Evolutionary conservation across 2,113 vertebrate species (phyloP).

Genomic region (Leucosticte australis): DNA sequence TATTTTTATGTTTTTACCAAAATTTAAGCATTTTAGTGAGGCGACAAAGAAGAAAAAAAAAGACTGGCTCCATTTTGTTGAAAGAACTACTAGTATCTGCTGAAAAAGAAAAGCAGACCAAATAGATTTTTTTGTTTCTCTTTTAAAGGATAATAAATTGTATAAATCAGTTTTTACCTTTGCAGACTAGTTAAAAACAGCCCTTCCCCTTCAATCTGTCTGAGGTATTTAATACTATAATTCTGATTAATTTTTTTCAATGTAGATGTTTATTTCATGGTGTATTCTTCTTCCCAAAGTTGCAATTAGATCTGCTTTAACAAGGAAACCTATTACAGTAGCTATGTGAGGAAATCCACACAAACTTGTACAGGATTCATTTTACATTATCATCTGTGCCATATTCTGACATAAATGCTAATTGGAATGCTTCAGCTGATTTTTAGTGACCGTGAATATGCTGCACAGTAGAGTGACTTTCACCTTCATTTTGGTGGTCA

Average conservation of each 20-base stretch:
- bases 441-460: conserved; percentile 53
- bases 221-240: conserved; percentile 12
- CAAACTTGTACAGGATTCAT: conserved; percentile 69
- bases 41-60: background rate
- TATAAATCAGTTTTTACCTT: background rate
- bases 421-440: conserved; percentile 61
- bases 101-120: background rate
- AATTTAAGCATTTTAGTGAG: background rate
- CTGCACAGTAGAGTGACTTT: conserved; percentile 32
- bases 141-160: background rate
- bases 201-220: background rate
- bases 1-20: conserved; percentile 23
- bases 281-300: conserved; percentile 19
- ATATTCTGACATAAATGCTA: conserved; percentile 60
- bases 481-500: conserved; percentile 39
- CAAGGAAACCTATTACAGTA: conserved; percentile 57
- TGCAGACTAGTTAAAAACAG: background rate
- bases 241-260: conserved; percentile 60
- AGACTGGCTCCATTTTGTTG: background rate
- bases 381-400: conserved; percentile 62
- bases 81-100: background rate
- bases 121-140: background rate
- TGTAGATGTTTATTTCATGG: conserved; percentile 17
- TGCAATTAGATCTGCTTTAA: conserved; percentile 63
- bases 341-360: conserved; percentile 43